Percentiles rank a stretch among this genome's conserved stretches.
Evolutionary conservation across 2,113 vertebrate species (phyloP).

Genomic region (Sardina pilchardus): DNA sequence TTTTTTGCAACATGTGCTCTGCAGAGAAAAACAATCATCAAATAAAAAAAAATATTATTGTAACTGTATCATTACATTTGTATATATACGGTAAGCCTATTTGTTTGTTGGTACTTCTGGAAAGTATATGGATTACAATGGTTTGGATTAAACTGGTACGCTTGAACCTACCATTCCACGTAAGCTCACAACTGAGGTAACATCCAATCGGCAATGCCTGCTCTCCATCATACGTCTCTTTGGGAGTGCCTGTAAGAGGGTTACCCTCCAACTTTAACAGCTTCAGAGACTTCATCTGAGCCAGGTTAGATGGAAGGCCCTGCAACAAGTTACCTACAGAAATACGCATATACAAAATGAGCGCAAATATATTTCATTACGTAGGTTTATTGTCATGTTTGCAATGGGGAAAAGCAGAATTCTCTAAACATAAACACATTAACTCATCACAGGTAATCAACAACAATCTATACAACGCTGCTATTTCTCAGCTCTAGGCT

Average conservation of each 20-base stretch:
- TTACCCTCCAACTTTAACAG: conserved; percentile 70
- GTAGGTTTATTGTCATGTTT: no score
- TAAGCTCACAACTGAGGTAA: conserved; percentile 64
- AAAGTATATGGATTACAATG: neutral
- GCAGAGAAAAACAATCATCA: conserved; percentile 30
- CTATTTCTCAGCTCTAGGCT: no score
- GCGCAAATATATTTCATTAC: no score
- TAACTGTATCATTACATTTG: neutral
- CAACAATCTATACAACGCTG: no score
- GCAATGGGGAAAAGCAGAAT: no score
- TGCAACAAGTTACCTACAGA: conserved; percentile 64
- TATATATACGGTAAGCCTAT: neutral
- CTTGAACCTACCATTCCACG: conserved; percentile 65
- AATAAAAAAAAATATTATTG: neutral
- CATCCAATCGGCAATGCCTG: conserved; percentile 56
- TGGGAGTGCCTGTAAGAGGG: conserved; percentile 62
- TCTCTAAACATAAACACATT: no score
- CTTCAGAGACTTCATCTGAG: conserved; percentile 55
- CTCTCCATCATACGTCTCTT: conserved; percentile 67
- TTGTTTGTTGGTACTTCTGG: neutral
- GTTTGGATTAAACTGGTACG: neutral
- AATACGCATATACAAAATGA: neutral
- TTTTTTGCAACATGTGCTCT: conserved; percentile 69
- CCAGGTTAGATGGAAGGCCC: conserved; percentile 59
- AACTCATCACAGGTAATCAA: no score